Conservation (phyloP, 2,888 invertebrate genomes). For the Trichopria drosophilae region DNA sequence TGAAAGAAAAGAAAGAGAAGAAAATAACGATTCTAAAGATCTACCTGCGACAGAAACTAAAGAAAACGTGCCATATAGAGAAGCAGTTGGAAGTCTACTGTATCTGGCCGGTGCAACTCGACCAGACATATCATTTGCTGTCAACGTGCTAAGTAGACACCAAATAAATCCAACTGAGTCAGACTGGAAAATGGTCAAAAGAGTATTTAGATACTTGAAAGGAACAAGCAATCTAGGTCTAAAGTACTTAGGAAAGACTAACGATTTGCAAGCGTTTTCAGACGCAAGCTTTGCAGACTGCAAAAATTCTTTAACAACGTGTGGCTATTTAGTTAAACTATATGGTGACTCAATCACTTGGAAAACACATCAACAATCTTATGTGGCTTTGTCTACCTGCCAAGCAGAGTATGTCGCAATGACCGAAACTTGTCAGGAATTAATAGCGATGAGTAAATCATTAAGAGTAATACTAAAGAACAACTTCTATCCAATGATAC, state of each 20-base stretch:
- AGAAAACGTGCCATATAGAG: conserved; percentile 26
- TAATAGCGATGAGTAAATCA: conserved; percentile 11
- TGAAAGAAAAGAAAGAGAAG: conserved; percentile 12
- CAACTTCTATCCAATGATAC: conserved; percentile 17
- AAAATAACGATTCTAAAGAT: conserved; percentile 12
- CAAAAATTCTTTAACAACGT: conserved; percentile 18
- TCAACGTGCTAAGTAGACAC: conserved; percentile 32
- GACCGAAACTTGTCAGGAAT: conserved; percentile 19
- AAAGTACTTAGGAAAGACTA: conserved; percentile 17
- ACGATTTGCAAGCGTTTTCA: conserved; percentile 27
- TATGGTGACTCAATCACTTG: conserved; percentile 22
- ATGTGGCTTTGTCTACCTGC: too few species aligned
- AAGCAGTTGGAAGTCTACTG: conserved; percentile 32
- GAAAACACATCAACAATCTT: conserved; percentile 25
- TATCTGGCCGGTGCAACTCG: conserved; percentile 32
- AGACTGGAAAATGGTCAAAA: too few species aligned
- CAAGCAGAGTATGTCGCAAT: conserved; percentile 23
- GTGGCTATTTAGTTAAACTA: conserved; percentile 17
- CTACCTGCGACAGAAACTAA: conserved; percentile 9
- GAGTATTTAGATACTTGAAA: too few species aligned
- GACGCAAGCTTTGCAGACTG: conserved; percentile 31
- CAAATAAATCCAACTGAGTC: conserved; percentile 31
- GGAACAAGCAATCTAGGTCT: too few species aligned
- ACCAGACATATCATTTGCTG: conserved; percentile 32
- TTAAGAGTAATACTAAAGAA: conserved; percentile 7